Evolutionary conservation across 2,888 invertebrate species (phyloP).

Genomic region (Dysmachus trigonus): DNA sequence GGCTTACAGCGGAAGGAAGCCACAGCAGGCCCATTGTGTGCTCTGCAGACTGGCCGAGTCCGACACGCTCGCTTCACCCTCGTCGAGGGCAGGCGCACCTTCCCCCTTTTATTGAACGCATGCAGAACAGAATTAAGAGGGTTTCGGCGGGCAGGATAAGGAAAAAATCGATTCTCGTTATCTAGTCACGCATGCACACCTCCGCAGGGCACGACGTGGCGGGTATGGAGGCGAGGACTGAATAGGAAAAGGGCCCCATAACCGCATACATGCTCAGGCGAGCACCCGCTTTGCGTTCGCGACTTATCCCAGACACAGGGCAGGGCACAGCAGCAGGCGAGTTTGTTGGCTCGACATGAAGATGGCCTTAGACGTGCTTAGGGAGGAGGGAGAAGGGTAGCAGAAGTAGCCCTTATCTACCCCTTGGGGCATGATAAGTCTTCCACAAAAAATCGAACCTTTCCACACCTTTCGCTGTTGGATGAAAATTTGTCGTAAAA

Average conservation of each 20-base stretch:
- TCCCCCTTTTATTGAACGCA: slow-evolving; percentile 22
- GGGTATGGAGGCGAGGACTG: background rate
- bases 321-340: background rate
- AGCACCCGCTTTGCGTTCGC: background rate
- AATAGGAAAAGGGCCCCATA: background rate
- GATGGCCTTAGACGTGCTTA: background rate
- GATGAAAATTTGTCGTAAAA: background rate
- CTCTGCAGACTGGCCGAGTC: background rate
- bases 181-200: slow-evolving; percentile 40
- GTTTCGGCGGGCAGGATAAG: background rate
- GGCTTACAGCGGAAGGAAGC: background rate
- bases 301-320: background rate
- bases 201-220: background rate
- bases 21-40: background rate
- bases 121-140: slow-evolving; percentile 14
- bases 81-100: background rate
- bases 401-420: background rate
- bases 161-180: slow-evolving; percentile 3
- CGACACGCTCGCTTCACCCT: slow-evolving; percentile 19
- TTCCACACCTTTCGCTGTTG: background rate
- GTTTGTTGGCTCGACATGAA: background rate
- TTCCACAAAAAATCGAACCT: background rate
- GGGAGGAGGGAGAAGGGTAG: background rate
- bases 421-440: background rate
- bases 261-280: background rate